Conservation (phyloP, 30 jellyfish, hydroid and myxozoan species). For the Nemopilema nomurai region DNA sequence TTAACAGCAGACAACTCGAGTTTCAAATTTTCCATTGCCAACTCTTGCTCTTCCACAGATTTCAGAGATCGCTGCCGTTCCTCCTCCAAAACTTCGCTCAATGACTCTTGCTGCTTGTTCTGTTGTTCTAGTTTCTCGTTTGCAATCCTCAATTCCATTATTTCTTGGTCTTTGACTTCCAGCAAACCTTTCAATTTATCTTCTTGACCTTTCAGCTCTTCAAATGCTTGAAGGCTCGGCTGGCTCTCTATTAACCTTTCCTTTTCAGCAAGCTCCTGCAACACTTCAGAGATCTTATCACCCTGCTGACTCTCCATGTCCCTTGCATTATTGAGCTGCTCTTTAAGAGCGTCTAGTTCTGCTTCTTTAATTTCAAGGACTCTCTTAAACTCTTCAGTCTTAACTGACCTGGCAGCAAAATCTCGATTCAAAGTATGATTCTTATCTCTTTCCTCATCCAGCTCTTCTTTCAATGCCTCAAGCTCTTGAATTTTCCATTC, state of each 20-base stretch:
- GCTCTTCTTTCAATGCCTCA: slow-evolving; percentile 13
- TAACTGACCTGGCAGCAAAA: not conserved
- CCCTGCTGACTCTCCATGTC: not conserved
- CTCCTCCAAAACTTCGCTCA: slow-evolving; percentile 18
- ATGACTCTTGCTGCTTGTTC: not conserved
- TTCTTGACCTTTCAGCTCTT: not conserved
- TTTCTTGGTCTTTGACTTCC: slow-evolving; percentile 15
- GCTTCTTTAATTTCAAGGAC: not conserved
- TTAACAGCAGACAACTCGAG: not conserved
- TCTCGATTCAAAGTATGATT: not conserved
- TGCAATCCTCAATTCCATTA: slow-evolving; percentile 1
- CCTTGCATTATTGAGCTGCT: slow-evolving; percentile 13
- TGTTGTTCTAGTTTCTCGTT: slow-evolving; percentile 2
- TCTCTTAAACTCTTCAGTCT: not conserved
- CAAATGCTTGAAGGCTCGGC: not conserved
- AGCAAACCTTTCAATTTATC: slow-evolving; percentile 22
- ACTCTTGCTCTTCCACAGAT: not conserved
- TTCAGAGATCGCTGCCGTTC: not conserved
- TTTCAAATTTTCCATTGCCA: not conserved
- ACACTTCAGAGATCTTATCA: not conserved
- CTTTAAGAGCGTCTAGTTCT: slow-evolving; percentile 3
- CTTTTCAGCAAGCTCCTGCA: not conserved
- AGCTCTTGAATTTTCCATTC: slow-evolving; percentile 25
- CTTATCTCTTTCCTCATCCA: slow-evolving; percentile 11
- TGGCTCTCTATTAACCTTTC: not conserved